Conservation (phyloP, 1,140 invertebrate species). For the Pseudomyrmex gracilis region DNA sequence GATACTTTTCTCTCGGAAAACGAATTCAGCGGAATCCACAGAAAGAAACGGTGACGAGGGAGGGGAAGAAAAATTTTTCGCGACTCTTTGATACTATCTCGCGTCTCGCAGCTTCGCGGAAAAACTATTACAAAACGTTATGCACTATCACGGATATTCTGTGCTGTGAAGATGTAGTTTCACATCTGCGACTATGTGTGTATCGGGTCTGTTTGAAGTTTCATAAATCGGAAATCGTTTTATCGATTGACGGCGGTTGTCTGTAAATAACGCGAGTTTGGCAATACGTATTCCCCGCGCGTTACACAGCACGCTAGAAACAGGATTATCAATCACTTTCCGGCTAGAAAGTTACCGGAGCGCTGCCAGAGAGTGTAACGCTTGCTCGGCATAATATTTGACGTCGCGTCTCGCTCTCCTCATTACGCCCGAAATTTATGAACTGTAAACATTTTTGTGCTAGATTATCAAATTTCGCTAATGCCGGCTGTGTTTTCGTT, state of each 20-base stretch:
- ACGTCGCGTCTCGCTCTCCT: not conserved
- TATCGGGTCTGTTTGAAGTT: not conserved
- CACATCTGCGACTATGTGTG: not conserved
- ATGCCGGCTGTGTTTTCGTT: not conserved
- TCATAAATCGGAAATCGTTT: conserved; percentile 22
- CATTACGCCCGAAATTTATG: not conserved
- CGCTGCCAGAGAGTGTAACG: no score
- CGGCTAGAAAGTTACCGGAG: not conserved
- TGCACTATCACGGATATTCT: not conserved
- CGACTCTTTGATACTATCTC: conserved; percentile 25
- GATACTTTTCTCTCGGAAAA: conserved; percentile 56
- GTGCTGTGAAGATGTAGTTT: not conserved
- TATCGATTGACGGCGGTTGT: conserved; percentile 3
- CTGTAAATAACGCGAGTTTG: not conserved
- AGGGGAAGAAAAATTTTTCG: conserved; percentile 15
- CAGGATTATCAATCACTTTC: conserved; percentile 8
- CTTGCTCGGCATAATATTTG: conserved; percentile 2
- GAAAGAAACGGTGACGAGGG: not conserved
- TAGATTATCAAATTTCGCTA: not conserved
- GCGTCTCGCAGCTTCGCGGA: not conserved
- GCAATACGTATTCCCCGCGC: not conserved
- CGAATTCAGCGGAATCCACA: conserved; percentile 40
- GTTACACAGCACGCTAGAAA: not conserved
- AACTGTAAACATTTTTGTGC: conserved; percentile 8
- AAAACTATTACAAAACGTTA: not conserved